These are phyloP conservation scores for Bursaphelenchus okinawaensis DNA, from an alignment of 2,888 invertebrate genomes.

Conservation along the genomic window DNA sequence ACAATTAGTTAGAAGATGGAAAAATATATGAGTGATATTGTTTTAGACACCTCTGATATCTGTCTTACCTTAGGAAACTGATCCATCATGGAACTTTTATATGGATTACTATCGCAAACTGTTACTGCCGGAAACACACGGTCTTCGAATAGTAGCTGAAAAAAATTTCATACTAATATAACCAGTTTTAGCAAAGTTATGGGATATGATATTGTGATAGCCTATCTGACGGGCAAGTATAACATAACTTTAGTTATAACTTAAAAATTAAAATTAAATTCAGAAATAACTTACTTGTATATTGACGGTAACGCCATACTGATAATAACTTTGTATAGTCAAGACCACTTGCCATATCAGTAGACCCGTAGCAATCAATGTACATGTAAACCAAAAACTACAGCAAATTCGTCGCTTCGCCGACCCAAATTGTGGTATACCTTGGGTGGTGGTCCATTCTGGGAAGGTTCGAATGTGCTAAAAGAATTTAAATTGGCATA, in stretches of 20 bases:
- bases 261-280: too few relatives aligned
- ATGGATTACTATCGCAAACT: slow-evolving; percentile 28
- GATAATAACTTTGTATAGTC: slow-evolving; percentile 19
- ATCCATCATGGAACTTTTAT: slow-evolving; percentile 19
- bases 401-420: slow-evolving; percentile 15
- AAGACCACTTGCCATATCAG: slow-evolving; percentile 22
- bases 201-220: too few relatives aligned
- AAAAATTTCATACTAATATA: background rate
- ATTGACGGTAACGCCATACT: slow-evolving; percentile 14
- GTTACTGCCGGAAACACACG: slow-evolving; percentile 30
- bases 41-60: background rate
- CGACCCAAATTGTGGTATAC: slow-evolving; percentile 23
- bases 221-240: too few relatives aligned
- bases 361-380: slow-evolving; percentile 14
- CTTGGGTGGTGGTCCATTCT: slow-evolving; percentile 24
- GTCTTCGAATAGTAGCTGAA: slow-evolving; percentile 21
- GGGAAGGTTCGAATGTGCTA: slow-evolving; percentile 6
- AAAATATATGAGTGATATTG: background rate
- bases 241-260: too few relatives aligned
- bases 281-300: slow-evolving; percentile 11
- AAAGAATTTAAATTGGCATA: too few relatives aligned
- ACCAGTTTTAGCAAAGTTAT: background rate
- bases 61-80: slow-evolving; percentile 4
- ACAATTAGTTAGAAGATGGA: background rate
- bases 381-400: slow-evolving; percentile 24